phyloP scores from a whole-genome alignment of 1,140 invertebrate species.

The Cydia fagiglandana region DNA sequence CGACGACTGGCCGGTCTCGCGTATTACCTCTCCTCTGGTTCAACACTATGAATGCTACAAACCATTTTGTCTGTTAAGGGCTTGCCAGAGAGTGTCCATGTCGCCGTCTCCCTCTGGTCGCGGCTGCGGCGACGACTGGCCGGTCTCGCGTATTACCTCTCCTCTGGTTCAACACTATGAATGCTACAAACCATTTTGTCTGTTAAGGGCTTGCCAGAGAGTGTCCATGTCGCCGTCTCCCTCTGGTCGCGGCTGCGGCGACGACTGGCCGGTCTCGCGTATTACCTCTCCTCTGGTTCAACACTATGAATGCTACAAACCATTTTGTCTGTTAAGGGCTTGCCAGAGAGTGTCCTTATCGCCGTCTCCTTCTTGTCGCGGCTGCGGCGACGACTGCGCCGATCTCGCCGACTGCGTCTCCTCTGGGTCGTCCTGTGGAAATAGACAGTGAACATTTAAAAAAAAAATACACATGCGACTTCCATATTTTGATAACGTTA shows the following conservation, averaged over 20 bases:
- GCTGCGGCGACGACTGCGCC: conserved; percentile 71
- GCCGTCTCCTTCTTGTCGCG: conserved; percentile 60
- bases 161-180: conserved; percentile 57
- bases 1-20: no score
- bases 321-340: conserved; percentile 75
- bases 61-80: no score
- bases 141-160: conserved; percentile 72
- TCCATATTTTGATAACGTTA: no score
- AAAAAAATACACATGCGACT: background rate
- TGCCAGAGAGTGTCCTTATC: conserved; percentile 77
- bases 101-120: conserved; percentile 65
- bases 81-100: conserved; percentile 76
- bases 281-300: background rate
- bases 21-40: conserved; percentile 1
- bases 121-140: conserved; percentile 71
- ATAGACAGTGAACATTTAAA: background rate
- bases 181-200: no score
- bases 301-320: conserved; percentile 45
- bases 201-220: conserved; percentile 40
- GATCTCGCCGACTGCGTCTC: conserved; percentile 73
- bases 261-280: background rate
- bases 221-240: conserved; percentile 69
- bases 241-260: conserved; percentile 64
- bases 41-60: no score
- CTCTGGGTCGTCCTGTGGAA: conserved; percentile 69